These are phyloP conservation scores for Lamellibrachia columna DNA, from an alignment of 2,888 invertebrate species.

Conservation along the genomic window DNA sequence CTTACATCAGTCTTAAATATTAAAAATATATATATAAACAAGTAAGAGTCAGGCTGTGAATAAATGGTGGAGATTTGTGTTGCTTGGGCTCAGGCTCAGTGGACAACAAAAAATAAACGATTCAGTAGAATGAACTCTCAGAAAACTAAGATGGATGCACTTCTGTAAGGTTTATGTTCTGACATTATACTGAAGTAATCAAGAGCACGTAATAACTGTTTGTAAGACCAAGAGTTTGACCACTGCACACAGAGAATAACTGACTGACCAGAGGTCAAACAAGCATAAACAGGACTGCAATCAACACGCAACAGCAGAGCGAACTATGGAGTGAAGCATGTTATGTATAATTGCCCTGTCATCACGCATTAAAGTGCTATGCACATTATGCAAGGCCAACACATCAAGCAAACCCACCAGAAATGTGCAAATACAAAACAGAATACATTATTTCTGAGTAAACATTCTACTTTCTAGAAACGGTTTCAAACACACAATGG, in stretches of 20 bases:
- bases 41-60: too few species aligned
- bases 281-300: neutral
- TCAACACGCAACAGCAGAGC: neutral
- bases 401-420: neutral
- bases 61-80: neutral
- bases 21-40: neutral
- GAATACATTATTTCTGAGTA: neutral
- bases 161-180: neutral
- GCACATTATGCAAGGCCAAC: neutral
- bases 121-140: neutral
- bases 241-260: neutral
- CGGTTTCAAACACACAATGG: neutral
- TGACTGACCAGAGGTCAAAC: constrained; percentile 3
- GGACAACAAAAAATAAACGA: neutral
- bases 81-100: neutral
- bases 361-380: neutral
- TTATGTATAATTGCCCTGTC: neutral
- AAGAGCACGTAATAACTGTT: neutral
- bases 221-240: neutral
- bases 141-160: neutral
- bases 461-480: neutral
- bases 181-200: neutral
- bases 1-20: neutral
- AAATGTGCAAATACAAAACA: neutral
- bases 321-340: neutral